These are phyloP conservation scores for Drosophila ironensis DNA, from an alignment of 1,140 invertebrate genomes.

Conservation along the genomic window DNA sequence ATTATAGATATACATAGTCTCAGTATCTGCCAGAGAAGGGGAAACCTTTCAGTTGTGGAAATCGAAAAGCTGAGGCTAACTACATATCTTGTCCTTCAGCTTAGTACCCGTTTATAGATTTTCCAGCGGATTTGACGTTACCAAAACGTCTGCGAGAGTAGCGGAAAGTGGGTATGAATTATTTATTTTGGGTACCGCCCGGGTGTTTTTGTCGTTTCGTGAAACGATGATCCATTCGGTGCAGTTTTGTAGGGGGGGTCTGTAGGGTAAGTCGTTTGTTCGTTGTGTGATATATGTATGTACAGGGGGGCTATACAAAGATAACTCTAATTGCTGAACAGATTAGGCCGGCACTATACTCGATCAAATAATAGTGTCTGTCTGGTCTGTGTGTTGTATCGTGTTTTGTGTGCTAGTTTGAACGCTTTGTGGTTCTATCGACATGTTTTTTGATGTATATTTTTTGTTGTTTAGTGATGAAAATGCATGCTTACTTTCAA, in stretches of 20 bases:
- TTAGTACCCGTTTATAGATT: conserved; percentile 22
- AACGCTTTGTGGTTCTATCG: conserved; percentile 75
- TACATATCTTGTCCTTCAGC: not conserved
- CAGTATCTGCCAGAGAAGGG: conserved; percentile 5
- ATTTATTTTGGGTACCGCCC: conserved; percentile 28
- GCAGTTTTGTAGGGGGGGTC: no score
- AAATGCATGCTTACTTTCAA: conserved; percentile 12
- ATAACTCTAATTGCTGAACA: conserved; percentile 55
- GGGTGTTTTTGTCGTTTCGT: conserved; percentile 35
- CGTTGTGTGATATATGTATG: conserved; percentile 56
- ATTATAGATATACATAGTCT: conserved; percentile 1
- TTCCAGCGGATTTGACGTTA: not conserved
- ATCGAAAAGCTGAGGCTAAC: conserved; percentile 1
- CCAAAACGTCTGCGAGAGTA: not conserved
- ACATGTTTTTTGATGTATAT: conserved; percentile 35
- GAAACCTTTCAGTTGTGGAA: conserved; percentile 31
- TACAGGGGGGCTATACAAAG: conserved; percentile 38
- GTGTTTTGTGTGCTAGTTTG: conserved; percentile 37
- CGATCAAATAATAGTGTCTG: conserved; percentile 27
- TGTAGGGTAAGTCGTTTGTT: conserved; percentile 37
- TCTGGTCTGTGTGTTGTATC: conserved; percentile 3
- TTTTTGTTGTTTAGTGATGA: not conserved
- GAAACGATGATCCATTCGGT: conserved; percentile 59
- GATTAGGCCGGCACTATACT: conserved; percentile 59
- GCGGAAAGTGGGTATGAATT: conserved; percentile 29